Evolutionary conservation across 2,113 vertebrate species (phyloP), one percentile per base, ranked within the genome.

Genomic region (Coryphaenoides rupestris): DNA sequence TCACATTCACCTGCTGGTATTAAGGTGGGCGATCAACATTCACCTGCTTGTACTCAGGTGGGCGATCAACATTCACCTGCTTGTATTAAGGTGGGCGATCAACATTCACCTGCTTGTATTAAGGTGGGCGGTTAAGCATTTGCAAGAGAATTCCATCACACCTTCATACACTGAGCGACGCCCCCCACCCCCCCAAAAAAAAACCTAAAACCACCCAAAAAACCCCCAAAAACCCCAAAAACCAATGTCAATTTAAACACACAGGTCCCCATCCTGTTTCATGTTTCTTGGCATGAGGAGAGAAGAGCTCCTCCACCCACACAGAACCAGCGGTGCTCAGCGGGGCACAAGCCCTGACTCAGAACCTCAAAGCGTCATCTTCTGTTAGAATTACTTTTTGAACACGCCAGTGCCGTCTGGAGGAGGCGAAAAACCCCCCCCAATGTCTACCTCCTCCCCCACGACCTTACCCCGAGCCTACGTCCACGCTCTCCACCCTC

Each of bases 381-480:
- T 60, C 16, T 70, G 77, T 78, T 46, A 69, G 59, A 55, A 52
- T 62, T 45, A 59, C 54, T 33, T 71, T 61, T 88, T 62, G 73
- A 69, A 22, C 54, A 3, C 21, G 45, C 63, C 76, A 71, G 70
- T 80, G 68, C 47, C 47, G n/a, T 50, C n/a, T 45, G 47, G 47
- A 50, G 33, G 33, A 40, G 88, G 88, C n/a, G n/a, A 89, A 88
- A 88, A 93, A 93, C 90, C 88, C 95, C 92, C 90, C 88, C 95
- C 92, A 94, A 98, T 98, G 96, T 98, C 95, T 94, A 90, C 94
- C 92, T 94, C 93, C 78, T 93, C 92, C 92, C 94, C 95, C 87
- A 91, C 94, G 79, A 92, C 94, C 86, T 91, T 94, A 83, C 94
- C 93, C 83, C 95, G 94, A 90, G 92, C 93, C 90, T 93, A 92